phyloP scores from a whole-genome alignment of 2,888 invertebrate species.

The Cartodere bifasciata region DNA sequence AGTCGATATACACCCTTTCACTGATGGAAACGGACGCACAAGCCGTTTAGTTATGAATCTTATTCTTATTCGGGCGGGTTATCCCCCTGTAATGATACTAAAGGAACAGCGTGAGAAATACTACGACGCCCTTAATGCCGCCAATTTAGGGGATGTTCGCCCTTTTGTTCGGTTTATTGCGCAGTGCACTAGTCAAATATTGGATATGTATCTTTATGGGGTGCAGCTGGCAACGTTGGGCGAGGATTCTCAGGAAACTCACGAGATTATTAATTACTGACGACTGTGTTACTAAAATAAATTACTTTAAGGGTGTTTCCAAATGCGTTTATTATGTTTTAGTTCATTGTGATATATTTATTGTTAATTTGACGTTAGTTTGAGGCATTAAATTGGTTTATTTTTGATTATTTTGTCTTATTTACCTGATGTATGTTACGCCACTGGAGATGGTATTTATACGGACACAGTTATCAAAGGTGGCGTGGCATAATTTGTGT shows the following conservation, averaged over 20 bases:
- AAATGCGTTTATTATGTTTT: too few relatives aligned
- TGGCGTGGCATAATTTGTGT: too few relatives aligned
- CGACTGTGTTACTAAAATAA: too few relatives aligned
- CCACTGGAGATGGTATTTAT: too few relatives aligned
- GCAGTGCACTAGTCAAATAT: conserved; percentile 52
- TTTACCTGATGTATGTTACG: too few relatives aligned
- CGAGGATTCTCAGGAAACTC: conserved; percentile 7
- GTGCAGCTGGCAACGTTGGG: conserved; percentile 15
- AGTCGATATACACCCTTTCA: conserved; percentile 94
- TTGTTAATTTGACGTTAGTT: too few relatives aligned
- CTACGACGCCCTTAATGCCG: conserved; percentile 79
- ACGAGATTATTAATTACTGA: conserved; percentile 9
- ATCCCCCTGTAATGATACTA: conserved; percentile 88
- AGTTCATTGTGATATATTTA: too few relatives aligned
- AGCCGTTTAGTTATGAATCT: conserved; percentile 93
- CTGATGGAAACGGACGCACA: conserved; percentile 93
- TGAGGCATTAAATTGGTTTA: too few relatives aligned
- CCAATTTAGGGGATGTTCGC: conserved; percentile 87
- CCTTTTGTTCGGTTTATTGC: conserved; percentile 96
- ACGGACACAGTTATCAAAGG: too few relatives aligned
- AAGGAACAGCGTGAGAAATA: conserved; percentile 76
- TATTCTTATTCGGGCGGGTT: conserved; percentile 88
- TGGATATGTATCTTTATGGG: conserved; percentile 27
- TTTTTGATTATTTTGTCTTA: too few relatives aligned
- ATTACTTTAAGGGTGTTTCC: too few relatives aligned